Evolutionary conservation across 1,140 invertebrate genomes (phyloP).

Genomic region (Chelonus insularis): DNA sequence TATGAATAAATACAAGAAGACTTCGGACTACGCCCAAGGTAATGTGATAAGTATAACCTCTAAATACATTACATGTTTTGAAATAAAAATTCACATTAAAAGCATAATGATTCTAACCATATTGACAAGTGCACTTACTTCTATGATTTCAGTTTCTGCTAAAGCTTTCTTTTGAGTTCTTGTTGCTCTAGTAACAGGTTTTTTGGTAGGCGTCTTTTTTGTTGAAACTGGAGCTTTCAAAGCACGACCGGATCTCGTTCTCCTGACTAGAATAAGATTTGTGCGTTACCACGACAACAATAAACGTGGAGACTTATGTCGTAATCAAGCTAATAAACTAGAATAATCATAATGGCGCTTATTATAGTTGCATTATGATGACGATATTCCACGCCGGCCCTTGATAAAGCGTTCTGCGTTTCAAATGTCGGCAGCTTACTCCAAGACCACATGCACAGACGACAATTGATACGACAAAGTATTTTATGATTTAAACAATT

Average conservation of each 20-base stretch:
- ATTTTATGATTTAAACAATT: background rate
- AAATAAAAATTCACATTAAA: constrained; percentile 2
- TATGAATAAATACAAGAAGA: too few relatives aligned
- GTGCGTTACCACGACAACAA: constrained; percentile 9
- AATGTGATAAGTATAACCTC: background rate
- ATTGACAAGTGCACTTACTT: constrained; percentile 19
- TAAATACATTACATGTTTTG: background rate
- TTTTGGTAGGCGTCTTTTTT: constrained; percentile 45
- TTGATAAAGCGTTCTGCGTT: constrained; percentile 10
- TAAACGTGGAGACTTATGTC: constrained; percentile 15
- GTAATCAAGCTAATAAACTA: constrained; percentile 4
- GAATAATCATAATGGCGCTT: constrained; percentile 28
- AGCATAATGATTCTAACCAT: background rate
- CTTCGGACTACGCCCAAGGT: too few relatives aligned
- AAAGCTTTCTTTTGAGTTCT: constrained; percentile 35
- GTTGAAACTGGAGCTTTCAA: constrained; percentile 37
- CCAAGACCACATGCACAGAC: constrained; percentile 9
- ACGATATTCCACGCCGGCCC: background rate
- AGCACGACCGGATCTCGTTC: constrained; percentile 46
- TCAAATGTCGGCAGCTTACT: constrained; percentile 7
- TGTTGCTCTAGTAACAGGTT: constrained; percentile 39
- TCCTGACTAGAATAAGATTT: constrained; percentile 37
- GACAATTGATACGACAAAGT: background rate
- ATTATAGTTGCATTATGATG: constrained; percentile 5
- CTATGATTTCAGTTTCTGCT: constrained; percentile 24